These are phyloP conservation scores for Bostrychus sinensis DNA, from an alignment of 2,113 vertebrate species.

Conservation along the genomic window DNA sequence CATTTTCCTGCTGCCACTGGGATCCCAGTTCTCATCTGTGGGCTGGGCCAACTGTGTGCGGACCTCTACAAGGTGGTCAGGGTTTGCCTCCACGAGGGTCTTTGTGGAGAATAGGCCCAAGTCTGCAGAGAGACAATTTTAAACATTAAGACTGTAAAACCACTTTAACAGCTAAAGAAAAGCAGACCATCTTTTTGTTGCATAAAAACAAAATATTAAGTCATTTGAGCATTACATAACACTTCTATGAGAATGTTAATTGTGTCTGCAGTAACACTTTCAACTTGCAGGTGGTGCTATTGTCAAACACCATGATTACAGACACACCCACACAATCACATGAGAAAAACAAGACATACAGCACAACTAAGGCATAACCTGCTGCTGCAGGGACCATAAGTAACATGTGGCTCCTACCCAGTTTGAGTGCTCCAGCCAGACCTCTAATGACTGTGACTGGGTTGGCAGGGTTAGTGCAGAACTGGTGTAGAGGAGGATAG, in stretches of 20 bases:
- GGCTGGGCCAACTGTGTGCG: conserved; percentile 94
- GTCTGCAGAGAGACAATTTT: conserved; percentile 78
- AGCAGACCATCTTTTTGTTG: neutral
- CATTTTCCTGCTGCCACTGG: conserved; percentile 91
- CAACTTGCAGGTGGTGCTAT: conserved; percentile 79
- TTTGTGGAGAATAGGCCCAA: conserved; percentile 98
- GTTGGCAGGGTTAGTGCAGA: conserved; percentile 94
- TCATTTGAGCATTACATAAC: neutral
- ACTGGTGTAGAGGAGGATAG: conserved; percentile 97
- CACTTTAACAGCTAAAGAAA: too few species aligned
- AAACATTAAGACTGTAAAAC: too few species aligned
- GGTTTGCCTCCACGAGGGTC: conserved; percentile 97
- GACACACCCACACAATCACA: conserved; percentile 62
- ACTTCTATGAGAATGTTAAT: neutral
- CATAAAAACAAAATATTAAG: neutral
- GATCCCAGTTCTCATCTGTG: conserved; percentile 98
- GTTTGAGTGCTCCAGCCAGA: conserved; percentile 95
- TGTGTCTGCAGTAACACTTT: conserved; percentile 60
- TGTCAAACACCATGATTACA: conserved; percentile 47
- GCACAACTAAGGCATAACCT: too few species aligned
- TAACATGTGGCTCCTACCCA: conserved; percentile 58
- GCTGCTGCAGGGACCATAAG: neutral
- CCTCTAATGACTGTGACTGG: conserved; percentile 97
- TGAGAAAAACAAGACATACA: conserved; percentile 33
- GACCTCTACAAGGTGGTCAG: conserved; percentile 97